A percentile compares a stretch with the other conserved stretches of the same genome.
Evolutionary conservation across 2,113 vertebrate genomes (phyloP).

Genomic region (Naja naja): DNA sequence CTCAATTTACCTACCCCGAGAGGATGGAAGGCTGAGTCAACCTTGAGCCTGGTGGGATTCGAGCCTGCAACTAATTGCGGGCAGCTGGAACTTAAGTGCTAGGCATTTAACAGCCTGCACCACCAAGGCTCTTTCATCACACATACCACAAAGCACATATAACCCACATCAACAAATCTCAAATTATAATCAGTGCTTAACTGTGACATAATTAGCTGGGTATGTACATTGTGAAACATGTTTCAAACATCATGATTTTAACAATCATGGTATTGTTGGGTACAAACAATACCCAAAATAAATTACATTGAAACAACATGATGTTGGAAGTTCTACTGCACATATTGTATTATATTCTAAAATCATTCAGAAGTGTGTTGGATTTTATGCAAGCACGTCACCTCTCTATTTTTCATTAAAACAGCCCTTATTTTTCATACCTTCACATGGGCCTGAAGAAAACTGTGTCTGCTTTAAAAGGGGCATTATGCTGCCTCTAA

Average conservation of each 20-base stretch:
- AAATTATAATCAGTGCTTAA: not conserved
- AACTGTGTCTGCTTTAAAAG: not conserved
- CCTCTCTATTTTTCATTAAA: not conserved
- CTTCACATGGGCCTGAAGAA: not conserved
- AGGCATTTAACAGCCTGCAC: no score
- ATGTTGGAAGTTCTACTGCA: not conserved
- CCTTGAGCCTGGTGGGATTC: no score
- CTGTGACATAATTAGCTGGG: not conserved
- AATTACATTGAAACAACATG: not conserved
- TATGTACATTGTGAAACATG: not conserved
- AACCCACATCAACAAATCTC: not conserved
- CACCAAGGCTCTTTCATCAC: no score
- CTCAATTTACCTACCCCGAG: no score
- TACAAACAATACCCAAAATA: not conserved
- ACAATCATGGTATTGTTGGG: not conserved
- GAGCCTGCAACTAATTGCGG: no score
- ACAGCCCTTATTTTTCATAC: not conserved
- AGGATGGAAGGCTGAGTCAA: no score
- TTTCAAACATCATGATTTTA: not conserved
- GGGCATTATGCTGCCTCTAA: not conserved
- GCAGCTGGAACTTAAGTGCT: no score
- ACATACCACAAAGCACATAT: not conserved
- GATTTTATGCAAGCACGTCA: not conserved
- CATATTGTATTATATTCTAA: not conserved
- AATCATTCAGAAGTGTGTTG: not conserved